Evolutionary conservation across 2,113 vertebrate species (phyloP).

Genomic region (Dromaius novaehollandiae): DNA sequence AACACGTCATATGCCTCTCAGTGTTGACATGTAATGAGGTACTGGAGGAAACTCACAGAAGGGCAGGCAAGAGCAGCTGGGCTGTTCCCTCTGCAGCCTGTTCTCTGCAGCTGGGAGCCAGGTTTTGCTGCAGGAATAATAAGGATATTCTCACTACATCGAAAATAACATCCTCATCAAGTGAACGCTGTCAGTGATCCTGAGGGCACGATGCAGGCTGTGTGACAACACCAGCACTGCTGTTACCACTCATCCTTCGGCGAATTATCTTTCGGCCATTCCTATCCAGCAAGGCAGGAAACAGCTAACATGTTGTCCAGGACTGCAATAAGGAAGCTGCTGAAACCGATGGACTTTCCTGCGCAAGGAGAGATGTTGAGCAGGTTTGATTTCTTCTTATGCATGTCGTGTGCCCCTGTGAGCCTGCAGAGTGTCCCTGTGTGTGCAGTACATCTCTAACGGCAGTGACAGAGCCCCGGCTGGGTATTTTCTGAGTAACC

Average conservation of each 20-base stretch:
- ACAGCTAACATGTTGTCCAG: not conserved
- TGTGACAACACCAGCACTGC: not conserved
- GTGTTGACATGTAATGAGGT: not conserved
- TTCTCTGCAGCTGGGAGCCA: not conserved
- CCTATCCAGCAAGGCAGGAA: not conserved
- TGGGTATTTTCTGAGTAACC: too few relatives aligned
- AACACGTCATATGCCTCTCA: constrained; percentile 30
- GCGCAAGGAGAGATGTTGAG: not conserved
- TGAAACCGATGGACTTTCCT: not conserved
- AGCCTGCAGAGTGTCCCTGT: not conserved
- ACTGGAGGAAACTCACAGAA: constrained; percentile 26
- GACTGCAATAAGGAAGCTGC: not conserved
- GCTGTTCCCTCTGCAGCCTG: not conserved
- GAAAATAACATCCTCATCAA: not conserved
- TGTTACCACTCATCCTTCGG: not conserved
- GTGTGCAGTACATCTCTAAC: not conserved
- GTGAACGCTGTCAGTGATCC: too few relatives aligned
- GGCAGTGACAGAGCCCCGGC: not conserved
- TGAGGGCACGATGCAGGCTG: not conserved
- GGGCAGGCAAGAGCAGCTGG: not conserved
- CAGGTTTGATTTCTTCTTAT: not conserved
- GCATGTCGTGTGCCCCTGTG: not conserved
- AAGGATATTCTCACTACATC: not conserved
- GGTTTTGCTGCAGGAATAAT: not conserved
- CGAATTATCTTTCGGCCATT: not conserved